phyloP scores from a whole-genome alignment of 2,888 invertebrate species.

The Dascillus cervinus region DNA sequence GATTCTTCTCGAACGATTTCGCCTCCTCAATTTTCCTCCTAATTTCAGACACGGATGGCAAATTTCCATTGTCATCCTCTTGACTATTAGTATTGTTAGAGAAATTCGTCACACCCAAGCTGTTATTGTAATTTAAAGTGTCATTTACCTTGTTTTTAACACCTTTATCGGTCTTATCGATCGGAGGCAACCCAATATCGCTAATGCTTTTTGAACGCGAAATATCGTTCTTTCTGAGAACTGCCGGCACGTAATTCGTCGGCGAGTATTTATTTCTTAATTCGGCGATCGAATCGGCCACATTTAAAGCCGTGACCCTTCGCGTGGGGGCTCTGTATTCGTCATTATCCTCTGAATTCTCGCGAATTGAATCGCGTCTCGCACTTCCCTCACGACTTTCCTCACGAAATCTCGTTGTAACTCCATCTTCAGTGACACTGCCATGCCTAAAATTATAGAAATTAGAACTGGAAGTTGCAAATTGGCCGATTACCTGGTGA shows the following conservation, averaged over 20 bases:
- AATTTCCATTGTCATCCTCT: slow-evolving; percentile 54
- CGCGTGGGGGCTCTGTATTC: slow-evolving; percentile 8
- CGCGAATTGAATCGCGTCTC: slow-evolving; percentile 30
- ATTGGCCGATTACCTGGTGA: slow-evolving; percentile 31
- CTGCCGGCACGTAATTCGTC: slow-evolving; percentile 59
- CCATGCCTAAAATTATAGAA: slow-evolving; percentile 30
- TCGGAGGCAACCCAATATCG: slow-evolving; percentile 47
- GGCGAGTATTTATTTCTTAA: slow-evolving; percentile 70
- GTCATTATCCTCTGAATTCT: slow-evolving; percentile 17
- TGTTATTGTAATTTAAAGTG: slow-evolving; percentile 30
- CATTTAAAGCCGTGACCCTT: slow-evolving; percentile 25
- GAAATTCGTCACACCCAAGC: slow-evolving; percentile 30
- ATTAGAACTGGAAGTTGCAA: neutral
- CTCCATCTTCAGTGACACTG: slow-evolving; percentile 40
- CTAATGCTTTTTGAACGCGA: slow-evolving; percentile 50
- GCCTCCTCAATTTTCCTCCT: slow-evolving; percentile 47
- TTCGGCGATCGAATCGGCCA: slow-evolving; percentile 49
- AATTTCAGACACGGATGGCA: slow-evolving; percentile 51
- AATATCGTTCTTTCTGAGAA: slow-evolving; percentile 35
- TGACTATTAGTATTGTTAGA: slow-evolving; percentile 39
- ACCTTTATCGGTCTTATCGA: slow-evolving; percentile 32
- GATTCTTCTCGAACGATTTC: slow-evolving; percentile 8
- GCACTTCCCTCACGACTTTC: slow-evolving; percentile 37
- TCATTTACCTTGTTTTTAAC: slow-evolving; percentile 35
- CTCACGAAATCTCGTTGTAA: slow-evolving; percentile 42